Conservation (phyloP, 2,113 vertebrate genomes). For the Telmatochromis sp. region DNA sequence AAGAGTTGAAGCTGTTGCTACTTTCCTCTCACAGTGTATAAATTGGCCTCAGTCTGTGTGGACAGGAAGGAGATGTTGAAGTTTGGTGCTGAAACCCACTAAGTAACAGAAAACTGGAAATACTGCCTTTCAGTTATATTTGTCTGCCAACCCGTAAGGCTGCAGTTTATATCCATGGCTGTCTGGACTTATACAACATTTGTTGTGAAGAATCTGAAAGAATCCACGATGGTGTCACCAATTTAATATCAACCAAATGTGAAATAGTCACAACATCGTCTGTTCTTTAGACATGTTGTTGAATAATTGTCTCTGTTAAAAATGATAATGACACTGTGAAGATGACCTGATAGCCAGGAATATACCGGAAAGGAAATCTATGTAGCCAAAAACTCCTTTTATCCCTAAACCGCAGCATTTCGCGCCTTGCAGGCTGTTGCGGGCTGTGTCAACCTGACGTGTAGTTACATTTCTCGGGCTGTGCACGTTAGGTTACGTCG, state of each 20-base stretch:
- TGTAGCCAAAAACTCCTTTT: neutral
- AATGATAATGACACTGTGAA: neutral
- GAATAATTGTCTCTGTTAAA: neutral
- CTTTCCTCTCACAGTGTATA: neutral
- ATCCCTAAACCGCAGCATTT: neutral
- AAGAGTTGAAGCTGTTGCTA: neutral
- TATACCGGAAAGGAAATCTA: too few species aligned
- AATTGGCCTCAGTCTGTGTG: neutral
- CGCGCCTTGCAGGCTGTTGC: neutral
- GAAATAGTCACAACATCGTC: neutral
- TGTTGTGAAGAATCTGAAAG: neutral
- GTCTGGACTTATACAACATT: neutral
- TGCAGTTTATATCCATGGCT: neutral
- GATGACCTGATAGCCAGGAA: neutral
- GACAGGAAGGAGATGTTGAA: neutral
- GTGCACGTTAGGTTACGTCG: fast-evolving
- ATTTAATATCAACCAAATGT: neutral
- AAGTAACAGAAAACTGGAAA: neutral
- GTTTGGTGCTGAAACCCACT: neutral
- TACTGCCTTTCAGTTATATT: neutral
- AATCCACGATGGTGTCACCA: neutral
- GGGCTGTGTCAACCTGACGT: neutral
- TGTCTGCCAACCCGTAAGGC: neutral
- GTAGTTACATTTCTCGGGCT: neutral
- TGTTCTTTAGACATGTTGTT: neutral